Evolutionary conservation across 1,140 invertebrate genomes (phyloP).

Genomic region (Acromyrmex charruanus): DNA sequence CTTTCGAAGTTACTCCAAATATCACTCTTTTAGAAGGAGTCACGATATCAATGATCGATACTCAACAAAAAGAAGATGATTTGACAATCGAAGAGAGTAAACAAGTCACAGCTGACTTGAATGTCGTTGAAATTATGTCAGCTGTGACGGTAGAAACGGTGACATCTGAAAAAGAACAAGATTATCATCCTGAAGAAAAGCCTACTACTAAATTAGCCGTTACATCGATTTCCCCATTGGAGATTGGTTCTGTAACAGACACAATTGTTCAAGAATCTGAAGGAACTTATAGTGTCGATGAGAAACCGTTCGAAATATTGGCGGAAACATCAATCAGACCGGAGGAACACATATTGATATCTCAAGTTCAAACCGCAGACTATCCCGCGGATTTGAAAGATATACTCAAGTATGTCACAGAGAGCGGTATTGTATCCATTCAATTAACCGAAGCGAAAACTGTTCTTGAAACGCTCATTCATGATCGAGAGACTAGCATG

Average conservation of each 20-base stretch:
- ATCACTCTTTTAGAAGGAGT: constrained; percentile 88
- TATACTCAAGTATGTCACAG: constrained; percentile 86
- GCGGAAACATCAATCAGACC: constrained; percentile 87
- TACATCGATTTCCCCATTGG: constrained; percentile 86
- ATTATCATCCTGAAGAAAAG: constrained; percentile 83
- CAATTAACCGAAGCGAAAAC: constrained; percentile 88
- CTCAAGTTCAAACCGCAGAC: constrained; percentile 87
- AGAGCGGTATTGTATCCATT: constrained; percentile 85
- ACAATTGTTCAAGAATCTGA: constrained; percentile 88
- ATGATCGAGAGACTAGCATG: constrained; percentile 86
- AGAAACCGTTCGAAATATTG: constrained; percentile 84
- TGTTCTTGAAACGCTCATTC: constrained; percentile 86
- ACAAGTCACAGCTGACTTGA: constrained; percentile 87
- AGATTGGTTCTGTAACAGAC: constrained; percentile 87
- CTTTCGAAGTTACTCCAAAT: constrained; percentile 86
- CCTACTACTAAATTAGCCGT: constrained; percentile 86
- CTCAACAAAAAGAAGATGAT: constrained; percentile 88
- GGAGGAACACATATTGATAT: constrained; percentile 87
- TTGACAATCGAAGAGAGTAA: constrained; percentile 85
- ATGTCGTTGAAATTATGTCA: constrained; percentile 88
- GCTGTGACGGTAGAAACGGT: constrained; percentile 88
- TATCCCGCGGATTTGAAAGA: constrained; percentile 86
- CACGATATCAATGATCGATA: constrained; percentile 87
- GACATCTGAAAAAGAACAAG: constrained; percentile 88
- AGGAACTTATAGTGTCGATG: constrained; percentile 83